Base-by-base conservation (phyloP, 2,888 invertebrate species). In the Pseudoips prasinana region DNA sequence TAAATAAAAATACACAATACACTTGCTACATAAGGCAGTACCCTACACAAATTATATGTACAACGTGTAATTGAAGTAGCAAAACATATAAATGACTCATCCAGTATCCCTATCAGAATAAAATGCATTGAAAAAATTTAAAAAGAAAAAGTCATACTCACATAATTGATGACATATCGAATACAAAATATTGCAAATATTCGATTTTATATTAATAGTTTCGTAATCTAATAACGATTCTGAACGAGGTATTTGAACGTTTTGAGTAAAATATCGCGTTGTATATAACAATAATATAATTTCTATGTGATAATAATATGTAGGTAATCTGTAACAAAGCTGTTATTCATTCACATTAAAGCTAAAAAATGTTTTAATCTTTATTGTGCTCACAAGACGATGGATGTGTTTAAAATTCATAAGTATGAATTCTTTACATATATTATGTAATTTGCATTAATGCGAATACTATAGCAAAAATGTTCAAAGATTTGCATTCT, bases 1-100 rank as follows among this genome's bases (percentile, higher is more conserved):
- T 82, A 82, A 88, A 83, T 80, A 76, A 72, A 70, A 73, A 61
- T 77, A 79, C 76, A 79, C 71, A 77, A 70, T 74, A 79, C 70
- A 68, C 48, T 65, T 67, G 58, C 69, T 76, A 76, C 68, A 56
- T 69, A 76, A 72, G 73, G 74, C 75, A 68, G 51, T 67, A 64
- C 41, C 31, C 67, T 68, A 64, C 56, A 58, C 45, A 60, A 70
- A 65, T 56, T 44, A 64, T 63, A 61, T 14, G 14, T n/a, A n/a
- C n/a, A n/a, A n/a, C n/a, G n/a, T n/a, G n/a, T n/a, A n/a, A n/a
- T n/a, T n/a, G n/a, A n/a, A n/a, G n/a, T n/a, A n/a, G n/a, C n/a
- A n/a, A n/a, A n/a, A n/a, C n/a, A n/a, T n/a, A n/a, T n/a, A n/a
- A n/a, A n/a, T 46, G 47, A 33, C 44, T 39, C 29, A 42, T 41